A percentile compares a stretch with the other conserved stretches of the same genome.
phyloP scores from a whole-genome alignment of 2,797 vertebrate genomes.

The Bucorvus abyssinicus region DNA sequence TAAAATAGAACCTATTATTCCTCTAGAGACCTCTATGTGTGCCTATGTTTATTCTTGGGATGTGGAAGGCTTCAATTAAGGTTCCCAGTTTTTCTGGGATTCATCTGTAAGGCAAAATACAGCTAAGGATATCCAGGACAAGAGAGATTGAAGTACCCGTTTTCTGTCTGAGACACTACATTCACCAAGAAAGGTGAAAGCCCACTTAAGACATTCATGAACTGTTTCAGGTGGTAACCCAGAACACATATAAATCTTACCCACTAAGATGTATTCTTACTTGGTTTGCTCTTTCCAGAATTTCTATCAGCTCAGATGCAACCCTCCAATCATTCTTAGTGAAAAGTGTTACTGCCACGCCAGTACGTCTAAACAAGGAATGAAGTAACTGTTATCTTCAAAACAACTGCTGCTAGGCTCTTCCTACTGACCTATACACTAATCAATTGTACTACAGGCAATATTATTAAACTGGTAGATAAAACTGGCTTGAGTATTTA shows the following conservation, averaged over 20 bases:
- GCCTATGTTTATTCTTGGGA: background rate
- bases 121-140: background rate
- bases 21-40: background rate
- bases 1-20: background rate
- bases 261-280: conserved; percentile 68
- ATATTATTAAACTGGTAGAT: background rate
- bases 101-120: background rate
- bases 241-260: background rate
- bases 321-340: conserved; percentile 89
- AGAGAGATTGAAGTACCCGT: background rate
- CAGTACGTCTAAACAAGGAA: conserved; percentile 76
- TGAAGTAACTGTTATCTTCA: background rate
- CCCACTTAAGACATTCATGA: background rate
- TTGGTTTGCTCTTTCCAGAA: conserved; percentile 90
- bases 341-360: conserved; percentile 86
- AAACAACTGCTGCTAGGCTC: background rate
- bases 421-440: background rate
- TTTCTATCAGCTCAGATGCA: conserved; percentile 88
- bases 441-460: background rate
- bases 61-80: background rate
- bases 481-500: background rate
- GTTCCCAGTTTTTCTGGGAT: background rate
- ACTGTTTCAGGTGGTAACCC: background rate
- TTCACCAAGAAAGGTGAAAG: background rate
- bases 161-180: background rate